phyloP scores from a whole-genome alignment of 1,140 invertebrate genomes.

The Drosophila guanche region DNA sequence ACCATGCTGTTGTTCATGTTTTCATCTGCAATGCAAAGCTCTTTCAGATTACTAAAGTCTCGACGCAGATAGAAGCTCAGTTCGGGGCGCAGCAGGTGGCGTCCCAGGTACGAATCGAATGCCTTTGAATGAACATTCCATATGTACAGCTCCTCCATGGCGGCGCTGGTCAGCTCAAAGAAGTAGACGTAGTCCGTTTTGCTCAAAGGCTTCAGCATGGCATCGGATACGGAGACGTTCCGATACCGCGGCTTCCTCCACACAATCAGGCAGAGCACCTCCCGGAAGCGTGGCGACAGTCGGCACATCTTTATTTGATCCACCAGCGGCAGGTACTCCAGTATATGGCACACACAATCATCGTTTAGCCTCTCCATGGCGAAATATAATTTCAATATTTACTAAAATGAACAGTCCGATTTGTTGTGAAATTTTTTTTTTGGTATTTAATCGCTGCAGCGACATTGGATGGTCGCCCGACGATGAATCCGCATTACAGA shows the following conservation, averaged over 20 bases:
- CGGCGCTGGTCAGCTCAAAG: slow-evolving; percentile 56
- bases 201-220: slow-evolving; percentile 49
- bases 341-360: slow-evolving; percentile 69
- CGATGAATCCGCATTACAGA: too few relatives aligned
- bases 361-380: slow-evolving; percentile 66
- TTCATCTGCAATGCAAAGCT: slow-evolving; percentile 57
- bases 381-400: neutral
- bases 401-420: too few relatives aligned
- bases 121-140: slow-evolving; percentile 63
- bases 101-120: slow-evolving; percentile 66
- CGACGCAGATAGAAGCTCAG: slow-evolving; percentile 65
- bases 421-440: too few relatives aligned
- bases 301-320: slow-evolving; percentile 69
- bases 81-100: slow-evolving; percentile 64
- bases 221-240: slow-evolving; percentile 55
- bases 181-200: slow-evolving; percentile 70
- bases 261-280: slow-evolving; percentile 52
- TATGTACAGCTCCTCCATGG: slow-evolving; percentile 66
- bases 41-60: slow-evolving; percentile 50
- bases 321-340: slow-evolving; percentile 58
- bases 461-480: too few relatives aligned
- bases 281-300: slow-evolving; percentile 46
- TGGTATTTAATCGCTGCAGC: too few relatives aligned
- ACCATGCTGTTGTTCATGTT: slow-evolving; percentile 73
- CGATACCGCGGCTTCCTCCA: slow-evolving; percentile 63